phyloP scores from a whole-genome alignment of 2,113 vertebrate genomes.

The Ginglymostoma cirratum region DNA sequence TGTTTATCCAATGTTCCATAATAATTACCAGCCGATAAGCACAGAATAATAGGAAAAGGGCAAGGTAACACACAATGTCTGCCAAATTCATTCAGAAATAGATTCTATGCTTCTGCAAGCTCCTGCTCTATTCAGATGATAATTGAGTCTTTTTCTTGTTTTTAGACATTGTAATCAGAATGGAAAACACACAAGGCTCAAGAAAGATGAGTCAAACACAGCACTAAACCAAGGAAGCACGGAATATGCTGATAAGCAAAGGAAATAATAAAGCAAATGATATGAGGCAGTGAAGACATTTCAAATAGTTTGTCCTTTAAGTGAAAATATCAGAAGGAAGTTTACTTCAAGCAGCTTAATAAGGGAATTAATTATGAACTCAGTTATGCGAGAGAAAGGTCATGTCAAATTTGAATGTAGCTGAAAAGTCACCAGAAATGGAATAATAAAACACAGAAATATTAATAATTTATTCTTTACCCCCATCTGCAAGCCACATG shows the following conservation, averaged over 20 bases:
- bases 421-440: neutral
- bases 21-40: conserved; percentile 15
- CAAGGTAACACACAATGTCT: neutral
- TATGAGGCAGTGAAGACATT: conserved; percentile 16
- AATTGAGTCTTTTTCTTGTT: conserved; percentile 30
- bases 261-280: neutral
- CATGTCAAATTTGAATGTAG: neutral
- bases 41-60: conserved; percentile 10
- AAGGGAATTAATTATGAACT: conserved; percentile 18
- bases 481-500: neutral
- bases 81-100: conserved; percentile 19
- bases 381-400: neutral
- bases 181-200: conserved; percentile 11
- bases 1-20: neutral
- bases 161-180: conserved; percentile 34
- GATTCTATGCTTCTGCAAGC: neutral
- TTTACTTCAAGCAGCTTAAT: conserved; percentile 34
- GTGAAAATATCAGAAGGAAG: conserved; percentile 24
- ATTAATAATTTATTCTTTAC: conserved; percentile 6
- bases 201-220: conserved; percentile 24
- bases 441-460: conserved; percentile 7
- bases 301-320: conserved; percentile 24
- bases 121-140: conserved; percentile 24
- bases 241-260: conserved; percentile 8
- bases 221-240: conserved; percentile 4